phyloP scores from a whole-genome alignment of 2,113 vertebrate genomes.

The Trematocara zebra region DNA sequence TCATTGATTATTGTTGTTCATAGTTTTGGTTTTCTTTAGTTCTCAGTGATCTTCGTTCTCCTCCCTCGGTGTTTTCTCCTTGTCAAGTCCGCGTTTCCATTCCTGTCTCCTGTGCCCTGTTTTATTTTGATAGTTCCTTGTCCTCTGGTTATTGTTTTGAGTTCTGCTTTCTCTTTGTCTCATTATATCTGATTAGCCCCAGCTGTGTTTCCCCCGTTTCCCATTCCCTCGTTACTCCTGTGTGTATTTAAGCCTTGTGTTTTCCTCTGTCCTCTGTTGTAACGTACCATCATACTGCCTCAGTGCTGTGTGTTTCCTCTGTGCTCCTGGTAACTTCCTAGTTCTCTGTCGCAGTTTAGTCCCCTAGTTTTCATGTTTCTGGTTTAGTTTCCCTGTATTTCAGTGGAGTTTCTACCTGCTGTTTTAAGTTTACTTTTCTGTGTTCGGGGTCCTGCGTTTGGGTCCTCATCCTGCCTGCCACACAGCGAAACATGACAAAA shows the following conservation, averaged over 20 bases:
- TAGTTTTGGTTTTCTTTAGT: neutral
- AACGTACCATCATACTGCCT: neutral
- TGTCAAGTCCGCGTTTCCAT: accelerated
- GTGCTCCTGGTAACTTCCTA: neutral
- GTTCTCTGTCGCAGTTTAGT: neutral
- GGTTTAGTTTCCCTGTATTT: neutral
- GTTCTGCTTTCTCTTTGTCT: neutral
- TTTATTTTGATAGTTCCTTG: neutral
- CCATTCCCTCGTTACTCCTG: neutral
- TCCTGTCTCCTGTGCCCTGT: neutral
- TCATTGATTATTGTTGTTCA: neutral
- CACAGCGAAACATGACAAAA: neutral
- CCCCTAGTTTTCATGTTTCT: neutral
- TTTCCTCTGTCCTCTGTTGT: neutral
- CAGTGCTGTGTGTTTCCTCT: neutral
- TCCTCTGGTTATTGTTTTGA: neutral
- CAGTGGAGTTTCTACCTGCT: neutral
- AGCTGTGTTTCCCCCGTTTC: neutral
- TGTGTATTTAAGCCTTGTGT: neutral
- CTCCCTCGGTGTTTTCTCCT: accelerated
- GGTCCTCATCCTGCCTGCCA: neutral
- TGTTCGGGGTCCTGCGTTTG: neutral
- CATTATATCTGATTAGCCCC: neutral
- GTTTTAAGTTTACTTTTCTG: neutral
- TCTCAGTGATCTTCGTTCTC: neutral